Evolutionary conservation across 2,797 vertebrate genomes (phyloP), one percentile per base, ranked within the genome.

Genomic region (Enteromius unitaeniatus): DNA sequence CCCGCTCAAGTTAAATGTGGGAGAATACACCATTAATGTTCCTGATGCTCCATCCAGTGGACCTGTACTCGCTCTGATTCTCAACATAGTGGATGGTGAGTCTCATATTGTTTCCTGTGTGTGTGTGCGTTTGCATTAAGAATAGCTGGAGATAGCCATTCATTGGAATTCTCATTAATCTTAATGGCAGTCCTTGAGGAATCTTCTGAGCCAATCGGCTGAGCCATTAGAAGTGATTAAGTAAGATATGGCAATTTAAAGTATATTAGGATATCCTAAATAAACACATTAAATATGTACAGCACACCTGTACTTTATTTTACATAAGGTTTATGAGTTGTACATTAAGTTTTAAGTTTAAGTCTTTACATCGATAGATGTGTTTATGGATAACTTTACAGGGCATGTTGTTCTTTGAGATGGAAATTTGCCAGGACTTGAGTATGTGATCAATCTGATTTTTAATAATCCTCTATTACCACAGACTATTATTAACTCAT

Each of bases 31-130:
- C 31, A 91, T 99, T 88, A 92, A 97, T 8, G 91, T 93, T 1
- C 96, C 98, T 40, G 95, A 93, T 0, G 96, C 97, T 70, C 98
- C 97, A 0, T 95, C 97, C 89, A 96, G 98, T 0, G 98, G 98
- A 42, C 96, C 97, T 0, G 97, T 99, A 83, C 94, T 99, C 79
- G 95, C 93, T 13, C 96, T 99, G 79, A 98, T 98, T 84, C 95
- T 99, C 88, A 99, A 99, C 90, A 97, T 99, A 78, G 90, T 99
- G 88, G 95, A 98, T 83, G 97, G 98, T 99, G 91, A 94, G 93
- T 86, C 60, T 76, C 6, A 78, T 21, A 31, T 37, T 60, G n/a
- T 64, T n/a, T 67, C 17, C 31, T 40, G 42, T 45, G 42, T 13
- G 3, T 45, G 8, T 45, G 10, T 13, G 31, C 76, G 13, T 31